Evolutionary conservation across 2,797 vertebrate genomes (phyloP), one percentile per base, ranked within the genome.

Genomic region (Thalassophryne amazonica): DNA sequence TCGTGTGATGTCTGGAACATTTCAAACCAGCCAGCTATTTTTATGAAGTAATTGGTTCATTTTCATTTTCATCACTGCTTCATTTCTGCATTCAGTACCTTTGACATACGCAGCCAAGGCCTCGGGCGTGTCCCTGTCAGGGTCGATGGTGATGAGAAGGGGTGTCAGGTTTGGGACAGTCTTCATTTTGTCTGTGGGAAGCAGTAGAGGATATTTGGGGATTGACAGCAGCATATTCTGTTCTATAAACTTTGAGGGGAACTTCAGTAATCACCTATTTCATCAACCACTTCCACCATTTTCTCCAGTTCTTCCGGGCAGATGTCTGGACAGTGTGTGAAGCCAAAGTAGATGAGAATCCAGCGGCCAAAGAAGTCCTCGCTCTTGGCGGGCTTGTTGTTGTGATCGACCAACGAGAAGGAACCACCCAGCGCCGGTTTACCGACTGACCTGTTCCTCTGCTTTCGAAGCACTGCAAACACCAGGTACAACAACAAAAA

Each of bases 221-320:
- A 19, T 15, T 0, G 1, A 10, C 0, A 7, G 3, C 1, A 3
- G 6, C 7, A 3, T 8, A 4, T 20, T 5, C 2, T 4, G 27
- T 3, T 1, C 11, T 11, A 4, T 2, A 0, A 12, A 3, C 12
- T 7, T 9, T 16, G 4, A 2, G 5, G 6, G 8, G 21, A 36
- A 22, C 1, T 0, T 0, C 1, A 15, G 31, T 16, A 3, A 1
- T 77, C 90, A 98, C 97, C 95, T 22, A 99, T 93, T 82, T 93
- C 92, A 17, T 99, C 91, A 36, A 98, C 95, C 5, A 93, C 97
- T 46, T 91, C 73, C 2, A 97, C 91, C 96, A 98, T 98, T 54
- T 99, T 99, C 83, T 99, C 96, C 6, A 99, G 61, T 48, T 99
- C 97, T 17, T 99, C 97, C 0, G 97, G 97, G 73, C 97, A 99